Base-by-base conservation (phyloP, 2,797 vertebrate species). In the Pseudochaenichthys georgianus region DNA sequence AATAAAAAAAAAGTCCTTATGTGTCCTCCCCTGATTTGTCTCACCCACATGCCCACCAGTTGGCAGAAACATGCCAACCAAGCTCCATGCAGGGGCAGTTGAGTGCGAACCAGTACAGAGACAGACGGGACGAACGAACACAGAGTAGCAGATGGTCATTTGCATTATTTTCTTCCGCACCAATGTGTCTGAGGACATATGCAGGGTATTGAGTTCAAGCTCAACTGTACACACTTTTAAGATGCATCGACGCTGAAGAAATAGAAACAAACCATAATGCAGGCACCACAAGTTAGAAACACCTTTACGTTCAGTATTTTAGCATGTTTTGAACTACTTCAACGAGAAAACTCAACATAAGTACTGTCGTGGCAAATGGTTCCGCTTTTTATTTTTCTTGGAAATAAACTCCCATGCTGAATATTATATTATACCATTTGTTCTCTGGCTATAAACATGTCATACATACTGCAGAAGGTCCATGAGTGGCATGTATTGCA, bases 71-170 rank as follows among this genome's bases (percentile, higher is more conserved):
- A 80, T 77, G 54, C 60, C 41, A 69, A 77, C 57, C 63, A 7
- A 63, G 73, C 64, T 61, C 50, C 66, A 60, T 1, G 9, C 77
- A 78, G 73, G 73, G 75, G 83, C 47, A 65, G 57, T 28, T 41
- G 66, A 80, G 61, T 31, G 62, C 34, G 45, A 61, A 70, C 60
- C 52, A 60, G 75, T 41, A 67, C 46, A 38, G 53, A 17, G 34
- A 9, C 47, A 66, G 17, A 65, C 43, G 60, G 54, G 16, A 61
- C 55, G 66, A 76, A 74, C 11, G 9, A 72, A 74, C 55, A 77
- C 46, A 8, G 55, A 17, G 45, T 0, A 85, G 65, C 83, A 89
- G 82, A 82, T 86, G 82, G 79, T 78, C 60, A 84, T 87, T 85
- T 89, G 81, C 79, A 88, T 87, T 51, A 60, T 70, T 68, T 73